A percentile compares a stretch with the other conserved stretches of the same genome.
Conservation (phyloP, 2,888 invertebrate species). For the Pristionchus fissidentatus region DNA sequence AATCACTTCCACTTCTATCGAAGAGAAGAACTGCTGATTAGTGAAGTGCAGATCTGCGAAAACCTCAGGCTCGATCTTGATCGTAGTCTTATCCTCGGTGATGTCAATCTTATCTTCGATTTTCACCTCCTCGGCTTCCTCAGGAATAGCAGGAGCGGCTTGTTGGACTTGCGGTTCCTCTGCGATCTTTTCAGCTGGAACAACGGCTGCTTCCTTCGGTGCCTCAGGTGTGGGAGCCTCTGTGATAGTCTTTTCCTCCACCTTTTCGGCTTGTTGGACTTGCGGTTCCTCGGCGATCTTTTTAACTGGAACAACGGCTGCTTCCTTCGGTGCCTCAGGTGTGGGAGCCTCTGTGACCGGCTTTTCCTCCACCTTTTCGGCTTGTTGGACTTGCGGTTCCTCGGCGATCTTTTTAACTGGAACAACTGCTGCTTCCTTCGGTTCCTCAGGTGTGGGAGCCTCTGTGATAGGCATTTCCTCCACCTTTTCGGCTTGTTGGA, state of each 20-base stretch:
- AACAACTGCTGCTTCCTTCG: neutral
- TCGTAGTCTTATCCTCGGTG: neutral
- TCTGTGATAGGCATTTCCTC: constrained; percentile 46
- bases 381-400: neutral
- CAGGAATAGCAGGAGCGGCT: neutral
- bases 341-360: neutral
- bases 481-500: neutral
- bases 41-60: too few relatives aligned
- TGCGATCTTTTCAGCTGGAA: neutral
- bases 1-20: too few relatives aligned
- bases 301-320: too few relatives aligned
- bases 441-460: neutral
- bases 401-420: neutral
- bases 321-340: neutral
- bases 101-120: too few relatives aligned
- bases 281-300: neutral
- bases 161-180: too few relatives aligned
- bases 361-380: neutral
- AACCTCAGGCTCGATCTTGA: too few relatives aligned
- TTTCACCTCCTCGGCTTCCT: neutral
- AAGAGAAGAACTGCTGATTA: too few relatives aligned
- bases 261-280: neutral
- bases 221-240: neutral
- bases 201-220: neutral
- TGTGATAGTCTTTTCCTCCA: neutral